Percentiles rank a stretch among this genome's conserved stretches.
Evolutionary conservation across 2,888 invertebrate genomes (phyloP).

Genomic region (Phrixothrix hirtus): DNA sequence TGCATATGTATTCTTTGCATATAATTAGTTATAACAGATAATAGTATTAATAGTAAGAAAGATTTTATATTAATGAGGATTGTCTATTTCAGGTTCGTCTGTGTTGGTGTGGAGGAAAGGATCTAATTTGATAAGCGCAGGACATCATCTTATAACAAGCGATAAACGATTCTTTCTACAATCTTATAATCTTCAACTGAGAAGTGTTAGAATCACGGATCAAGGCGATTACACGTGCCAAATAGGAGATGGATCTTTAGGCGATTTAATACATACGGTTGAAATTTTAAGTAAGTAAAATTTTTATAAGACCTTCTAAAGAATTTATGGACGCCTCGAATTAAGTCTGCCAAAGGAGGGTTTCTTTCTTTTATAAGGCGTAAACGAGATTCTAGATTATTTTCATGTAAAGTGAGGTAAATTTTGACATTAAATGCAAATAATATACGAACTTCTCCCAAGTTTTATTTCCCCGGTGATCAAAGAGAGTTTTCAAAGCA

Average conservation of each 20-base stretch:
- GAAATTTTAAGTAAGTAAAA: slow-evolving; percentile 59
- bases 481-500: slow-evolving; percentile 31
- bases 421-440: slow-evolving; percentile 31
- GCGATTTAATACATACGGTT: slow-evolving; percentile 61
- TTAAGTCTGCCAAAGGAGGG: slow-evolving; percentile 4
- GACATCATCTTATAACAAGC: slow-evolving; percentile 59
- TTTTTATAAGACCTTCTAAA: neutral
- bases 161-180: slow-evolving; percentile 59
- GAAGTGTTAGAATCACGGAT: slow-evolving; percentile 59
- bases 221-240: slow-evolving; percentile 64
- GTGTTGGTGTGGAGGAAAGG: slow-evolving; percentile 62
- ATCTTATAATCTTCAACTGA: slow-evolving; percentile 60
- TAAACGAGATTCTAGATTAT: slow-evolving; percentile 23
- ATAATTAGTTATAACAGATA: neutral
- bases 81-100: slow-evolving; percentile 55
- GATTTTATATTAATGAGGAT: neutral
- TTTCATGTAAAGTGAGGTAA: slow-evolving; percentile 28
- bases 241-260: slow-evolving; percentile 60
- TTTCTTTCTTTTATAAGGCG: slow-evolving; percentile 6
- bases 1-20: neutral
- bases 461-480: slow-evolving; percentile 32
- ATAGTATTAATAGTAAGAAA: too few relatives aligned
- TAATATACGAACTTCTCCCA: slow-evolving; percentile 30
- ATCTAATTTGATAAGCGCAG: slow-evolving; percentile 59
- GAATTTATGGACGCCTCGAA: neutral